Evolutionary conservation across 2,888 invertebrate species (phyloP).

Genomic region (Sphinx pinastri): DNA sequence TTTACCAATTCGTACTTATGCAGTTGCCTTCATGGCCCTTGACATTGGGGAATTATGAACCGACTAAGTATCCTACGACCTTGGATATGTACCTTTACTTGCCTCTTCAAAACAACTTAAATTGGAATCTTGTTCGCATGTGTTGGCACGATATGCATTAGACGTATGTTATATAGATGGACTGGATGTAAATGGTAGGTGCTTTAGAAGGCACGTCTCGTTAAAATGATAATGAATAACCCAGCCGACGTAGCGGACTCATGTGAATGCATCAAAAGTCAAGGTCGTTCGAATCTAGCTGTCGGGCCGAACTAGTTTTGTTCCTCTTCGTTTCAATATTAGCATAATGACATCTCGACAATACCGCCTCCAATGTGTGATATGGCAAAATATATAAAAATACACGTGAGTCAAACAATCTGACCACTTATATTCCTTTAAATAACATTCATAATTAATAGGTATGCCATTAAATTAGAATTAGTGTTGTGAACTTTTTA

Average conservation of each 20-base stretch:
- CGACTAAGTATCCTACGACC: no score
- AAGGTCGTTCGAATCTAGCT: conserved; percentile 52
- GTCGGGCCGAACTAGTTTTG: conserved; percentile 49
- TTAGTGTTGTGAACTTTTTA: background rate
- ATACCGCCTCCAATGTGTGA: conserved; percentile 24
- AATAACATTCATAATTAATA: background rate
- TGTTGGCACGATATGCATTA: background rate
- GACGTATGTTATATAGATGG: no score
- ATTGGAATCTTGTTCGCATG: background rate
- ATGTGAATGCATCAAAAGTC: conserved; percentile 60
- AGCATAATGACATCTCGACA: conserved; percentile 38
- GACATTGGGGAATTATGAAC: no score
- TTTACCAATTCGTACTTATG: no score
- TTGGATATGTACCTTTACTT: no score
- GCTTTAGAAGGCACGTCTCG: conserved; percentile 3
- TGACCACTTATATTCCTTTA: background rate
- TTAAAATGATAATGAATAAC: conserved; percentile 29
- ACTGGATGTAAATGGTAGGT: background rate
- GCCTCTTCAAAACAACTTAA: background rate
- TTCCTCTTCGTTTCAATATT: conserved; percentile 48
- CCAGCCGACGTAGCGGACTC: conserved; percentile 27
- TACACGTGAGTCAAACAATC: conserved; percentile 4
- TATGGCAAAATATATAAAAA: conserved; percentile 20
- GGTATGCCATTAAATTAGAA: background rate
- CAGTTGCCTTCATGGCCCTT: no score